Evolutionary conservation across 2,797 vertebrate genomes (phyloP).

Genomic region (Acanthiza pusilla): DNA sequence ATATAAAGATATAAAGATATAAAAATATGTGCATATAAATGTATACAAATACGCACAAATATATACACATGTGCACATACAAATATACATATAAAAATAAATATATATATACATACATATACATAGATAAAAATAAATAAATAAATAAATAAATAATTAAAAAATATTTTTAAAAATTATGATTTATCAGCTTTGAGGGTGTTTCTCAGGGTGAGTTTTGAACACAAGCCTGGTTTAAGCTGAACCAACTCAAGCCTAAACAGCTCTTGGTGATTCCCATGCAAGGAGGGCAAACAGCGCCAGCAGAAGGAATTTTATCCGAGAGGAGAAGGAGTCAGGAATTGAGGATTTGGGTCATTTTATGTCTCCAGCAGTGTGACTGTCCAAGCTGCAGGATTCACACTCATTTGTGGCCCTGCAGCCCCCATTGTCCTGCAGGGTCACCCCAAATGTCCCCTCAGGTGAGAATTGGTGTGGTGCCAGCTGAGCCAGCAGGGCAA

Average conservation of each 20-base stretch:
- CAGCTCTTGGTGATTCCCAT: neutral
- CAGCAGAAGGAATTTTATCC: neutral
- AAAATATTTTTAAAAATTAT: too few species aligned
- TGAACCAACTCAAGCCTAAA: neutral
- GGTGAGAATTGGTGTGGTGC: neutral
- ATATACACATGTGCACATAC: too few species aligned
- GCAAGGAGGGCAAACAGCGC: neutral
- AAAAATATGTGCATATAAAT: too few species aligned
- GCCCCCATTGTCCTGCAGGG: neutral
- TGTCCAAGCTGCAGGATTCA: fast-evolving
- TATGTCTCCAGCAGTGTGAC: fast-evolving
- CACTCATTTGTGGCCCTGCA: neutral
- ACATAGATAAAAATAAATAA: too few species aligned
- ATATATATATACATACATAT: too few species aligned
- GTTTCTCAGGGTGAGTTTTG: neutral
- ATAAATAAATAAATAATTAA: too few species aligned
- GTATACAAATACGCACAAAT: too few species aligned
- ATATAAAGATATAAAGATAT: too few species aligned
- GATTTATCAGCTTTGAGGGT: neutral
- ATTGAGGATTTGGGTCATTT: neutral
- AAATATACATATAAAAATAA: too few species aligned
- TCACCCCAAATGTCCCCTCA: neutral
- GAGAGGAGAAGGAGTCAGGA: neutral
- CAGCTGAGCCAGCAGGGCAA: neutral
- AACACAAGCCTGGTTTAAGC: neutral